Conservation (phyloP, 1,140 invertebrate genomes). For the Mactra quadrangularis region DNA sequence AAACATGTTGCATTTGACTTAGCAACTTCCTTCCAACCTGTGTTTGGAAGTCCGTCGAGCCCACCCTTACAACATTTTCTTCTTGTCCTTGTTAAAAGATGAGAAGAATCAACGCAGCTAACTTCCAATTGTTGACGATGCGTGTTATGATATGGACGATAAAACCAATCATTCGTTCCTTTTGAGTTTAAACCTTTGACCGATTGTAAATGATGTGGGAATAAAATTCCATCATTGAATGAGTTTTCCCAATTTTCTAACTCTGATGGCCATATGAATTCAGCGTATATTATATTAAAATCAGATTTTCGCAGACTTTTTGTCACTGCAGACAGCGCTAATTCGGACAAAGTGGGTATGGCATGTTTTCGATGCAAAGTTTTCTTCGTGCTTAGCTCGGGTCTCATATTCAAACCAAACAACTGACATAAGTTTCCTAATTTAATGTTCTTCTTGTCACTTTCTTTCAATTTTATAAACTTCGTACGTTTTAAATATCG, state of each 20-base stretch:
- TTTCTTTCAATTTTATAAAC: not conserved
- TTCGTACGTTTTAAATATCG: not conserved
- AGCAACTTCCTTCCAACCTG: constrained; percentile 55
- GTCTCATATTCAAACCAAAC: not conserved
- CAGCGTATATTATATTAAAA: constrained; percentile 6
- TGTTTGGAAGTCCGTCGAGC: constrained; percentile 52
- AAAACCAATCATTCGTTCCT: too few relatives aligned
- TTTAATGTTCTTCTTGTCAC: not conserved
- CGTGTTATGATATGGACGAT: too few relatives aligned
- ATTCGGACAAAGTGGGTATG: constrained; percentile 1
- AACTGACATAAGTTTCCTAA: not conserved
- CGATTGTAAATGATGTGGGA: not conserved
- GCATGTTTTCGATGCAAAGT: not conserved
- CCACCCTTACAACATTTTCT: constrained; percentile 58
- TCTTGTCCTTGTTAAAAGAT: constrained; percentile 48
- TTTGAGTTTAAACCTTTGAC: too few relatives aligned
- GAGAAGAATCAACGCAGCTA: constrained; percentile 52
- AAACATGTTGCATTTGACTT: constrained; percentile 34
- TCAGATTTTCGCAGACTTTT: constrained; percentile 1
- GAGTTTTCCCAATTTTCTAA: not conserved
- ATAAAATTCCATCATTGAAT: not conserved
- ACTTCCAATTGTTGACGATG: constrained; percentile 54
- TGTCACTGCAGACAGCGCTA: not conserved
- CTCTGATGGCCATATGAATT: not conserved
- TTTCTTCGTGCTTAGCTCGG: not conserved